These are phyloP conservation scores for Tretioscincus oriximinensis DNA, from an alignment of 2,113 vertebrate species.

Conservation along the genomic window DNA sequence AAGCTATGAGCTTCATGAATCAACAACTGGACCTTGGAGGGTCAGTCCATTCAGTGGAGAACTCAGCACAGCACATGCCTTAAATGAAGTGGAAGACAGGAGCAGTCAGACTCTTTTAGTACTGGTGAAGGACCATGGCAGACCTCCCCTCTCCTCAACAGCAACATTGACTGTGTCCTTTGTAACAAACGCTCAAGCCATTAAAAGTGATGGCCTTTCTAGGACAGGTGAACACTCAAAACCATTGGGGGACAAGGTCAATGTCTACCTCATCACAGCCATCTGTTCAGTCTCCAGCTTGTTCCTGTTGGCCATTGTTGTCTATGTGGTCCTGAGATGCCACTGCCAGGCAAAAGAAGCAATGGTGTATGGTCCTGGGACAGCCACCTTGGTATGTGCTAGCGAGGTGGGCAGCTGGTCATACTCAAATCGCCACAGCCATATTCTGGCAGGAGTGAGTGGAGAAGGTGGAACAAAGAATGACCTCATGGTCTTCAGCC, in stretches of 20 bases:
- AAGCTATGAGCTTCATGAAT: conserved; percentile 61
- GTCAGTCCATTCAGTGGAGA: conserved; percentile 60
- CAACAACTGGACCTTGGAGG: conserved; percentile 53
- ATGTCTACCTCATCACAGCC: conserved; percentile 61
- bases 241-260: conserved; percentile 31
- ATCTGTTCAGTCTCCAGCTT: conserved; percentile 65
- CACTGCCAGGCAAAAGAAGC: background rate
- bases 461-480: conserved; percentile 52
- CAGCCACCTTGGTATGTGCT: conserved; percentile 55
- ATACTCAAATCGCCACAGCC: conserved; percentile 54
- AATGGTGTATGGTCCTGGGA: background rate
- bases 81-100: conserved; percentile 68
- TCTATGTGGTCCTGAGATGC: conserved; percentile 39
- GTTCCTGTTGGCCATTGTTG: conserved; percentile 47
- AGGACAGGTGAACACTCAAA: background rate
- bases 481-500: conserved; percentile 74
- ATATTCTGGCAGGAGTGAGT: conserved; percentile 52
- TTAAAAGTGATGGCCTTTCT: background rate
- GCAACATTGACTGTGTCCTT: conserved; percentile 59
- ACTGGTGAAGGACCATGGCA: conserved; percentile 64
- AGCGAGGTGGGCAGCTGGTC: conserved; percentile 63
- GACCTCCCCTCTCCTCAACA: conserved; percentile 50
- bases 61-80: conserved; percentile 60
- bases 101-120: conserved; percentile 61
- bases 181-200: conserved; percentile 10